Conservation (phyloP, 2,113 vertebrate species). For the Atractosteus spatula region DNA sequence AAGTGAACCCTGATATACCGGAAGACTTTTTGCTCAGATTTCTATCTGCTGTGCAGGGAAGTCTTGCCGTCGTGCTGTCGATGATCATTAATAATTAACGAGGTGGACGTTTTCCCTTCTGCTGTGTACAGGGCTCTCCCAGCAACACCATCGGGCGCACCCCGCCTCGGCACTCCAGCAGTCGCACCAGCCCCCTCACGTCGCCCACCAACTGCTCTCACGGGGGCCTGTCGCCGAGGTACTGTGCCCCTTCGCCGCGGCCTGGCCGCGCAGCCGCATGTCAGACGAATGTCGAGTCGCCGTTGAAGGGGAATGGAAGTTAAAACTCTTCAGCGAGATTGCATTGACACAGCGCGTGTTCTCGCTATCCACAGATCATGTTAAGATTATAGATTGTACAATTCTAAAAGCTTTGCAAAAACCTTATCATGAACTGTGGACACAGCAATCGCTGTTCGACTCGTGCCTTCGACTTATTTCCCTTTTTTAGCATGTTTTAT, state of each 20-base stretch:
- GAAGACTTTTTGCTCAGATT: no score
- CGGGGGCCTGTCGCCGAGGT: slow-evolving; percentile 97
- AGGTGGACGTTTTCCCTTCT: not conserved
- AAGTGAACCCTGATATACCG: no score
- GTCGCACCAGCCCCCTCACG: slow-evolving; percentile 91
- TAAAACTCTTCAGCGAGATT: not conserved
- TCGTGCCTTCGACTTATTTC: slow-evolving; percentile 12
- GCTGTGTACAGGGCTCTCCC: slow-evolving; percentile 79
- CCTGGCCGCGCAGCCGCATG: no score
- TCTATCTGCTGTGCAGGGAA: no score
- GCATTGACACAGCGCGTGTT: not conserved
- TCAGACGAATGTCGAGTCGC: no score
- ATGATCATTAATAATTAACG: no score
- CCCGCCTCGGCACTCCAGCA: slow-evolving; percentile 82
- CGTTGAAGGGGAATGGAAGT: not conserved
- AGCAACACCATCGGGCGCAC: slow-evolving; percentile 92
- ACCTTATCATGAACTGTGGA: not conserved
- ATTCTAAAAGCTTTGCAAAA: no score
- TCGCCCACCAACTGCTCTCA: slow-evolving; percentile 97
- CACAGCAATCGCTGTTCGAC: not conserved
- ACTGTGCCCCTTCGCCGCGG: slow-evolving; percentile 27
- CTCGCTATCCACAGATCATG: not conserved
- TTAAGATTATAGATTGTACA: not conserved
- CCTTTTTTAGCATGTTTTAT: slow-evolving; percentile 8
- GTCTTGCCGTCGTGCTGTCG: no score